Conservation (phyloP, 2,797 vertebrate genomes). For the Scolopax bukidnonensis region DNA sequence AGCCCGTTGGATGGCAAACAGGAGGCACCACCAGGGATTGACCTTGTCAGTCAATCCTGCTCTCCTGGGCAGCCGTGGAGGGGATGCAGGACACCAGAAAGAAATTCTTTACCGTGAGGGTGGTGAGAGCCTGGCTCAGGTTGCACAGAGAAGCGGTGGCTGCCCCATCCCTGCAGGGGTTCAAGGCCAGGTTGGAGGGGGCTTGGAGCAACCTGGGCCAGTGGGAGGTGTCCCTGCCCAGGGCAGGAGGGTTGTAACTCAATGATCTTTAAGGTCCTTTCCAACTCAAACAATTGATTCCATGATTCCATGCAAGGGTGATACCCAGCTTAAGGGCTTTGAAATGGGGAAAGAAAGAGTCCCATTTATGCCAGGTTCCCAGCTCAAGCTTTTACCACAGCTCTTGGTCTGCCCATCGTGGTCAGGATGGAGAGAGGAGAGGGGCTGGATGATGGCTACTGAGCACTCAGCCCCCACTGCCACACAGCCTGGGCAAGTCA, state of each 20-base stretch:
- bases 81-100: too few species aligned
- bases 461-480: not conserved
- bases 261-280: too few species aligned
- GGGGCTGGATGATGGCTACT: not conserved
- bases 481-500: not conserved
- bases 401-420: not conserved
- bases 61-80: fast-evolving
- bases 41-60: not conserved
- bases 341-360: not conserved
- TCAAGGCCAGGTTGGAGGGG: too few species aligned
- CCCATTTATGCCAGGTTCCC: not conserved
- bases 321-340: not conserved
- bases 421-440: not conserved
- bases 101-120: too few species aligned
- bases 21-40: not conserved
- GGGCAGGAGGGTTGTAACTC: too few species aligned
- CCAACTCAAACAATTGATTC: too few species aligned
- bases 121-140: too few species aligned
- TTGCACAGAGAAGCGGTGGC: too few species aligned
- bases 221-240: too few species aligned
- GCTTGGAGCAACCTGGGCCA: too few species aligned
- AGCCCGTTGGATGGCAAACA: fast-evolving
- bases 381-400: not conserved
- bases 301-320: too few species aligned
- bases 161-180: too few species aligned